Base-by-base conservation (phyloP, 2,888 invertebrate genomes). In the Orchesella flavescens region DNA sequence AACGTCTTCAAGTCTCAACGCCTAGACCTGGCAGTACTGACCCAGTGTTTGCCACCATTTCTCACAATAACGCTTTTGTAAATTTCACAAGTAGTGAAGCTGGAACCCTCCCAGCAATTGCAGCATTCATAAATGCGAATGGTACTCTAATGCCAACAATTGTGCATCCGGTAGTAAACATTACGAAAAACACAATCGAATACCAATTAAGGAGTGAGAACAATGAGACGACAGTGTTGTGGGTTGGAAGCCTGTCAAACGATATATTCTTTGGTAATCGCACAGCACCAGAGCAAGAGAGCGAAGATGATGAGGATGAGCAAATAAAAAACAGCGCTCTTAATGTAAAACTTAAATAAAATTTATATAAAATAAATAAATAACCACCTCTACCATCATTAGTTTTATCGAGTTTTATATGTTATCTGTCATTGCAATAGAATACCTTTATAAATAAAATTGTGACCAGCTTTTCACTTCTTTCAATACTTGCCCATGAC, bases 141-240 rank as follows among this genome's bases (percentile, higher is more conserved):
- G 83, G 83, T 9, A 83, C 73, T 1, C n/a, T 83, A 3, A 66
- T 43, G 44, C 78, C 83, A 3, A 78, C 83, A 19, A 73, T 83
- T 53, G 77, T 83, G 1, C 83, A 83, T 53, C 83, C 83, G 4
- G 83, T 83, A 43, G 66, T 83, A 0, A 83, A 83, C 43, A 83
- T 23, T 61, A 73, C 83, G 12, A 63, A 73, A 2, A 77, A 83
- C 68, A 83, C 83, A 10, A 61, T 83, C 21, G 73, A 83, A 73
- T 83, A 83, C 23, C 78, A 73, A 23, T 55, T 83, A 0, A 61
- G 83, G 43, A 61, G 74, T 23, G 78, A 83, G 4, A 34, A 34
- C 7, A 83, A 83, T 43, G 83, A 83, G 55, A 83, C 83, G 10
- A 83, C 83, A 23, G 68, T 83, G 1, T 69, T 83, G 9, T 83